Evolutionary conservation across 2,797 vertebrate genomes (phyloP), one percentile per base, ranked within the genome.

Genomic region (Pseudochirops cupreus): DNA sequence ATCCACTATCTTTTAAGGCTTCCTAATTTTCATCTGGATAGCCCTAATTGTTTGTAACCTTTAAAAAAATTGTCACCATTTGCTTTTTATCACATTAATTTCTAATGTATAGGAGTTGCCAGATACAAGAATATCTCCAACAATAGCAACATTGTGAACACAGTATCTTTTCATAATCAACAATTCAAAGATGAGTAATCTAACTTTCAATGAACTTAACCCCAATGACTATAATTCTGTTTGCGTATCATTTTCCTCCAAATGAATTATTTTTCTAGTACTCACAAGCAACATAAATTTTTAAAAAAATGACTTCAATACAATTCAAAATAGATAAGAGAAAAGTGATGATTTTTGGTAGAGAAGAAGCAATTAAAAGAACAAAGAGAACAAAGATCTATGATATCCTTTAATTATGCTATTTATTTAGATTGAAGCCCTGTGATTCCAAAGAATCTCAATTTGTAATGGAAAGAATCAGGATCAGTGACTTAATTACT

Each of bases 341-440:
- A 28, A 92, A 46, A 92, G 21, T 91, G 56, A 92, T 90, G 3
- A 39, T 39, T 18, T 91, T 95, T 92, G 24, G 28, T 56, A 93
- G 31, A 46, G 12, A 96, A 97, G 5, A 93, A n/a, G 91, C 93
- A 94, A 57, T 52, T 94, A 92, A 93, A 52, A 93, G 92, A 96
- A 95, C 93, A 29, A 93, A 28, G 33, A 74, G 16, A 96, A 96
- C 55, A 56, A 28, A 74, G 59, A 26, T 93, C 1, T 24, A 92
- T 31, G 50, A 24, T 58, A 53, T 92, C 89, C 53, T 87, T 26
- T 29, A 87, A 91, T 55, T 26, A 5, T 59, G 52, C 57, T 91
- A 53, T 90, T 16, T 95, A n/a, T 18, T 93, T 4, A 93, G 56
- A 93, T 14, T 96, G 91, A n/a, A 28, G 87, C 74, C 74, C 18